Conservation (phyloP, 2,797 vertebrate genomes). For the Notamacropus eugenii region DNA sequence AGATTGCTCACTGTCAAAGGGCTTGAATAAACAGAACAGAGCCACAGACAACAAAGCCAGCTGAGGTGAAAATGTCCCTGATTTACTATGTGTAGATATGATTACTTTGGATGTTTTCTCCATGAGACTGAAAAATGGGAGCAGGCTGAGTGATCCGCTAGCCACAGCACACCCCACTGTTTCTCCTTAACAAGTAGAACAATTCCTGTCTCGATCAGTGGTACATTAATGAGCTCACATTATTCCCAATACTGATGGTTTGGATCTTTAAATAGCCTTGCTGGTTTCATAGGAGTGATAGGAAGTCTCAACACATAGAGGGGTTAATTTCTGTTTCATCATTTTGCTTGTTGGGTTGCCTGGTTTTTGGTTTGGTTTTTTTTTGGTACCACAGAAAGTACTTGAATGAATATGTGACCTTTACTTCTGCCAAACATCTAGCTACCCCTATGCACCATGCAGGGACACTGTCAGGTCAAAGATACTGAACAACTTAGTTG, state of each 20-base stretch:
- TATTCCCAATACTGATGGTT: background rate
- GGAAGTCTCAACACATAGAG: background rate
- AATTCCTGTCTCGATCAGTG: background rate
- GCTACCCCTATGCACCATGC: background rate
- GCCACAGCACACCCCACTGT: background rate
- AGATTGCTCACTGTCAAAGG: background rate
- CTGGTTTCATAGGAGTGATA: background rate
- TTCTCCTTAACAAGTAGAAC: background rate
- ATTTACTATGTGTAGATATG: background rate
- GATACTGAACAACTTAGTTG: background rate
- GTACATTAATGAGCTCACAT: background rate
- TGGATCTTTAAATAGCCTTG: background rate
- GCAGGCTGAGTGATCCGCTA: background rate
- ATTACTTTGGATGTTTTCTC: background rate
- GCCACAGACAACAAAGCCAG: background rate
- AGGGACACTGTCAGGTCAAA: background rate
- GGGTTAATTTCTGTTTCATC: background rate
- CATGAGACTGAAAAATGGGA: background rate
- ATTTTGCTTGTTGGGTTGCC: background rate
- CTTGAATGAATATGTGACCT: background rate
- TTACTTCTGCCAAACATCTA: background rate
- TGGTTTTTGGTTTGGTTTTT: background rate
- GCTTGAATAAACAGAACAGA: background rate
- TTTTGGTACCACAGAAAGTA: background rate
- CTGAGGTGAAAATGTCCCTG: background rate